phyloP scores from a whole-genome alignment of 2,888 invertebrate species.

The Augochlorella aurata region DNA sequence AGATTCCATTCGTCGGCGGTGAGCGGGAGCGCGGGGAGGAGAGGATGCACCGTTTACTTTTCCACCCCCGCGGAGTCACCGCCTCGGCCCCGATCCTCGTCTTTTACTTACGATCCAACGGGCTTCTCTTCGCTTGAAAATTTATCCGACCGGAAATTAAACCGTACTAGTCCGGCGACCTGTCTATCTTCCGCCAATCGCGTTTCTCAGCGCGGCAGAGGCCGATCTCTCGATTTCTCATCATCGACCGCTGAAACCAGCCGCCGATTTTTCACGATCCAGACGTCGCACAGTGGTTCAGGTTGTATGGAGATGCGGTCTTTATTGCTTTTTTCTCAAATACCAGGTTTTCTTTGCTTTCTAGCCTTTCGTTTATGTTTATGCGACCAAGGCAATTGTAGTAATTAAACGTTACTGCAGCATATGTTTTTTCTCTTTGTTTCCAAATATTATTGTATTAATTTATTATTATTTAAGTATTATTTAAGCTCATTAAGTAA shows the following conservation, averaged over 20 bases:
- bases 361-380: no score
- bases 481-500: no score
- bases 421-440: no score
- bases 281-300: background rate
- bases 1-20: slow-evolving; percentile 51
- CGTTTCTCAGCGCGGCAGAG: slow-evolving; percentile 45
- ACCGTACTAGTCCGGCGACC: slow-evolving; percentile 56
- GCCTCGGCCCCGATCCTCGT: background rate
- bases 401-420: no score
- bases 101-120: slow-evolving; percentile 24
- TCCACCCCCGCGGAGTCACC: slow-evolving; percentile 23
- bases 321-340: no score
- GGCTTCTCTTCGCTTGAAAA: slow-evolving; percentile 21
- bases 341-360: no score
- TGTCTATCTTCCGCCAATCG: slow-evolving; percentile 49
- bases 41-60: slow-evolving; percentile 38
- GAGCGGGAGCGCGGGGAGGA: background rate
- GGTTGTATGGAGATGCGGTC: no score
- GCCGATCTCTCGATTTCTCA: background rate
- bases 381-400: no score
- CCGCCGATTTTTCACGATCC: background rate
- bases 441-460: no score
- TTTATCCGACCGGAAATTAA: slow-evolving; percentile 76
- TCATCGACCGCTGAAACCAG: slow-evolving; percentile 10
- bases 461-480: no score